Conservation (phyloP, 2,888 invertebrate species). For the Lydus trimaculatus region DNA sequence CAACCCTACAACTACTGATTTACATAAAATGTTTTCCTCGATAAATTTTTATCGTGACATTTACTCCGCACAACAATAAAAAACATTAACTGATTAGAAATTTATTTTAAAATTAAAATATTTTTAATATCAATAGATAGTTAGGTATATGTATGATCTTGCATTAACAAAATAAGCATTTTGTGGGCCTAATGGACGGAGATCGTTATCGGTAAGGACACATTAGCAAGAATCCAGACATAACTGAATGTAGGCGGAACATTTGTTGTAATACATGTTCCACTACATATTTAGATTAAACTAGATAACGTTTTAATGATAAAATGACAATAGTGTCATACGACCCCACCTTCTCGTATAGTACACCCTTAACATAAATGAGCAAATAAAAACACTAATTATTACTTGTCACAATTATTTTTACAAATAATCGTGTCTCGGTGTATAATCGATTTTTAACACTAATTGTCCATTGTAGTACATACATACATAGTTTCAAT, state of each 20-base stretch:
- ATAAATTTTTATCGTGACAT: conserved; percentile 37
- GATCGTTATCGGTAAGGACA: conserved; percentile 31
- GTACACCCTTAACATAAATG: conserved; percentile 22
- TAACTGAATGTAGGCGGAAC: conserved; percentile 30
- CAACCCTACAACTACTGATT: conserved; percentile 41
- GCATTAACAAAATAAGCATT: conserved; percentile 31
- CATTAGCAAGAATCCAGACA: conserved; percentile 32
- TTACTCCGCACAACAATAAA: background rate
- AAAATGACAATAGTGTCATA: conserved; percentile 55
- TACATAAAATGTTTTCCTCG: conserved; percentile 41
- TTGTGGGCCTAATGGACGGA: conserved; percentile 32
- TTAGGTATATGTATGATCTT: background rate
- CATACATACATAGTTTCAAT: background rate
- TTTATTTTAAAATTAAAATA: background rate
- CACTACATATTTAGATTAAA: conserved; percentile 44
- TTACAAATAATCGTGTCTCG: conserved; percentile 17
- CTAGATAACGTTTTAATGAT: conserved; percentile 49
- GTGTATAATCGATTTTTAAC: conserved; percentile 22
- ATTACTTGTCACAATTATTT: conserved; percentile 33
- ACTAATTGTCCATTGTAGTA: background rate
- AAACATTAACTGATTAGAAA: conserved; percentile 7
- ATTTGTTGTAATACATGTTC: conserved; percentile 28
- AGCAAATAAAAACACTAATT: conserved; percentile 36
- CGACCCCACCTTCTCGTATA: conserved; percentile 44
- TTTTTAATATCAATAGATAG: no score